Percentiles rank a stretch among this genome's conserved stretches.
phyloP scores from a whole-genome alignment of 1,140 invertebrate species.

The Gerris buenoi region DNA sequence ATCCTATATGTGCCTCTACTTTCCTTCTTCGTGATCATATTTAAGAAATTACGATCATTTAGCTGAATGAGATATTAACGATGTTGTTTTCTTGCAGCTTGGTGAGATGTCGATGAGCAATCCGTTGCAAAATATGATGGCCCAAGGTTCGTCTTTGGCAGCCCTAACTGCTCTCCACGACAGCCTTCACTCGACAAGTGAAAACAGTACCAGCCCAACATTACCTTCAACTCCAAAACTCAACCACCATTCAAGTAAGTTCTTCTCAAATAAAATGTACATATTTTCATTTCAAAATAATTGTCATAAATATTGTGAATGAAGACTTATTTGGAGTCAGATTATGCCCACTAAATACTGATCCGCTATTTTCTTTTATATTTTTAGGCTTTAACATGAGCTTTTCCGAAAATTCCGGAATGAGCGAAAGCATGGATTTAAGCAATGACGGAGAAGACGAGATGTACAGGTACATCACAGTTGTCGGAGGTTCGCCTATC shows the following conservation, averaged over 20 bases:
- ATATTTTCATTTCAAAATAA: no score
- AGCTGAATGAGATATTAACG: no score
- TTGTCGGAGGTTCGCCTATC: slow-evolving; percentile 34
- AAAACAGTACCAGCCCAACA: slow-evolving; percentile 26
- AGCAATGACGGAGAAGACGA: slow-evolving; percentile 28
- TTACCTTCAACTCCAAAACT: slow-evolving; percentile 8
- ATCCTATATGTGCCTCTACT: no score
- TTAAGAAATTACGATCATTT: slow-evolving; percentile 4
- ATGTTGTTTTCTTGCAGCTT: slow-evolving; percentile 10
- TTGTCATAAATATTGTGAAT: no score
- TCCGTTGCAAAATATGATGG: slow-evolving; percentile 19
- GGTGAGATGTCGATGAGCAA: slow-evolving; percentile 16
- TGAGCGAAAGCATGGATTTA: background rate
- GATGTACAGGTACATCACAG: slow-evolving; percentile 36
- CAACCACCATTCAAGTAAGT: no score
- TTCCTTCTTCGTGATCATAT: no score
- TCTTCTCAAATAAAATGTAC: no score
- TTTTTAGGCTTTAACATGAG: background rate
- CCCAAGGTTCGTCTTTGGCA: slow-evolving; percentile 21
- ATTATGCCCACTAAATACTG: no score
- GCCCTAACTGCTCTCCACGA: slow-evolving; percentile 21
- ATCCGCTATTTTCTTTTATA: no score
- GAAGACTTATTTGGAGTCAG: no score
- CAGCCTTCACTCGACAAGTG: slow-evolving; percentile 31
- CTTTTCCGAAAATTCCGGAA: background rate